A percentile compares a stretch with the other conserved stretches of the same genome.
Conservation (phyloP, 2,797 vertebrate genomes). For the Coregonus ussuriensis region DNA sequence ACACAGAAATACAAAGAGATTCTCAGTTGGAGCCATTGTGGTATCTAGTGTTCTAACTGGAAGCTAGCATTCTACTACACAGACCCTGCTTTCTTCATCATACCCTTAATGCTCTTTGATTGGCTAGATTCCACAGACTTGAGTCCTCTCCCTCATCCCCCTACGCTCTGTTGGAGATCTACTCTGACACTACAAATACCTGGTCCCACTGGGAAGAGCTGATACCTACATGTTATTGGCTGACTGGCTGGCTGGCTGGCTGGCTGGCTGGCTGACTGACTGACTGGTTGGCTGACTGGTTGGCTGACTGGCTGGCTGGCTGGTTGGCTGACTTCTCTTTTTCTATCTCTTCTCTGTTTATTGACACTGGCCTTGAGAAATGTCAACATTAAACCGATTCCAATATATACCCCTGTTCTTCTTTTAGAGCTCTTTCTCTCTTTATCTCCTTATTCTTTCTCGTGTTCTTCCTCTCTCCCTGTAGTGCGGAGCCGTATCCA, state of each 20-base stretch:
- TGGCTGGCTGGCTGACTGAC: too few relatives aligned
- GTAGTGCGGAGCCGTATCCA: conserved; percentile 94
- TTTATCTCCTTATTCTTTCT: neutral
- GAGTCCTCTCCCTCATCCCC: neutral
- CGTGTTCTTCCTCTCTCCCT: conserved; percentile 35
- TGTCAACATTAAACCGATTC: neutral
- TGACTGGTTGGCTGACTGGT: too few relatives aligned
- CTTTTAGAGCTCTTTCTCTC: neutral
- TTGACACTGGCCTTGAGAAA: neutral
- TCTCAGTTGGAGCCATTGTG: neutral
- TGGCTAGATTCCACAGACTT: conserved; percentile 16
- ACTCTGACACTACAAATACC: neutral
- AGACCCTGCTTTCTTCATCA: conserved; percentile 2
- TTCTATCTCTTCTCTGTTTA: neutral
- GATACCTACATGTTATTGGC: neutral
- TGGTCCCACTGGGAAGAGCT: neutral
- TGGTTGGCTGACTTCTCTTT: neutral
- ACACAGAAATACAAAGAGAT: conserved; percentile 45
- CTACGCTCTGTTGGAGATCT: neutral
- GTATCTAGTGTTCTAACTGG: neutral
- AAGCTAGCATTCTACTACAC: neutral
- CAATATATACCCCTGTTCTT: neutral
- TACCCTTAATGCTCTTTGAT: conserved; percentile 10
- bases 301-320: too few relatives aligned
- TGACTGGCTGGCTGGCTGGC: neutral